A percentile compares a stretch with the other conserved stretches of the same genome.
These are phyloP conservation scores for Xanthorhoe designata DNA, from an alignment of 2,888 invertebrate genomes.

Conservation along the genomic window DNA sequence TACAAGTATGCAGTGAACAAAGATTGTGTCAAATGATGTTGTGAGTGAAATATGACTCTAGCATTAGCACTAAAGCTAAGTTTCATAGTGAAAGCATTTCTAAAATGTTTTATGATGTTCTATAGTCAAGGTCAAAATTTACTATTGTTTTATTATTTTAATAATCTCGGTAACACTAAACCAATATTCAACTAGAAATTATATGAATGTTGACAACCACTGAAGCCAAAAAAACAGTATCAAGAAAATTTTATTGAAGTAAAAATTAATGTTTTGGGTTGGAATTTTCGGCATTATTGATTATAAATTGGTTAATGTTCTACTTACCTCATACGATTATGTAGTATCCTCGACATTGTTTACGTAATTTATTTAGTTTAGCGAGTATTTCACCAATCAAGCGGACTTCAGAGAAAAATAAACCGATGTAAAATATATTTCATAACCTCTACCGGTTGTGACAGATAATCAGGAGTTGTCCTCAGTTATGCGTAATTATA, in stretches of 20 bases:
- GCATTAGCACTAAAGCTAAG: not conserved
- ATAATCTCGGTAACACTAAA: not conserved
- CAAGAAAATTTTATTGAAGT: not conserved
- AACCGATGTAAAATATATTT: conserved; percentile 56
- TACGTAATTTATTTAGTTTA: conserved; percentile 62
- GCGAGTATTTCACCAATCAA: conserved; percentile 63
- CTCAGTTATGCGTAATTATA: conserved; percentile 51
- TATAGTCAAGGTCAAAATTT: not conserved
- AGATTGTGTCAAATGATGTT: not conserved
- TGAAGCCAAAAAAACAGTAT: not conserved
- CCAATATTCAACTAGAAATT: not conserved
- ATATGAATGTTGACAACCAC: not conserved
- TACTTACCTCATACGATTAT: conserved; percentile 76
- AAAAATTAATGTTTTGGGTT: conserved; percentile 3
- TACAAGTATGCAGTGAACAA: not conserved
- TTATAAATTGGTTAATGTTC: not conserved
- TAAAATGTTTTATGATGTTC: not conserved
- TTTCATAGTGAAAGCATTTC: not conserved
- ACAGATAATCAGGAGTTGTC: conserved; percentile 58
- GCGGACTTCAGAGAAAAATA: conserved; percentile 50
- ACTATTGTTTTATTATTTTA: not conserved
- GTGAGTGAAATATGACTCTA: not conserved
- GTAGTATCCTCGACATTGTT: conserved; percentile 81
- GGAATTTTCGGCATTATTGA: not conserved
- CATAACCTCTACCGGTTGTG: conserved; percentile 77